A percentile compares a stretch with the other conserved stretches of the same genome.
These are phyloP conservation scores for Eilema caniola DNA, from an alignment of 2,888 invertebrate species.

Conservation along the genomic window DNA sequence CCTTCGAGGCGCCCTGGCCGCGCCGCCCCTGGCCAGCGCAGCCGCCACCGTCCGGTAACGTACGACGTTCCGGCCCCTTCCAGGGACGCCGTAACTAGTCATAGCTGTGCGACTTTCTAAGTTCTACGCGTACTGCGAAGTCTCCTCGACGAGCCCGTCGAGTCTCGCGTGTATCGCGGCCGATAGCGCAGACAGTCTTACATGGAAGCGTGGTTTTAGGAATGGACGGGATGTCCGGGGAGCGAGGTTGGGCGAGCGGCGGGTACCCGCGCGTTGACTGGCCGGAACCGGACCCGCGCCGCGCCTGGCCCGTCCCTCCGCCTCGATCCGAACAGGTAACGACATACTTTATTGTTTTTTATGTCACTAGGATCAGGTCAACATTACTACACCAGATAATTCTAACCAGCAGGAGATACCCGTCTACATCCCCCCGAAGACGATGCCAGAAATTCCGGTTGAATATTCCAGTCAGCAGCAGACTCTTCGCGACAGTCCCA, in stretches of 20 bases:
- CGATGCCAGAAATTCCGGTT: constrained; percentile 76
- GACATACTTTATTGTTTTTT: no score
- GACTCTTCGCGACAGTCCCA: constrained; percentile 74
- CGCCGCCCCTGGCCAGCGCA: constrained; percentile 60
- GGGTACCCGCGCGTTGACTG: constrained; percentile 58
- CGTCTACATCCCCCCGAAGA: constrained; percentile 67
- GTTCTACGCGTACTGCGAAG: constrained; percentile 7
- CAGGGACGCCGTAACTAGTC: constrained; percentile 8
- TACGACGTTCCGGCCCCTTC: constrained; percentile 16
- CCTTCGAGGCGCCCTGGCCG: constrained; percentile 66
- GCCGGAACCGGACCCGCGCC: constrained; percentile 69
- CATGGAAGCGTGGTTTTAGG: constrained; percentile 37
- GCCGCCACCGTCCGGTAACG: constrained; percentile 48
- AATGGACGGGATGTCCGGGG: constrained; percentile 51
- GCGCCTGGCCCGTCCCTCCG: constrained; percentile 77
- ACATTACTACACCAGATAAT: neutral
- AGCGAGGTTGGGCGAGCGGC: constrained; percentile 44
- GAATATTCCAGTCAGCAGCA: constrained; percentile 69
- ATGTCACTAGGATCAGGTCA: no score
- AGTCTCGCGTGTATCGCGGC: neutral
- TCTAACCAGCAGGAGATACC: constrained; percentile 64
- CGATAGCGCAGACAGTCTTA: constrained; percentile 5
- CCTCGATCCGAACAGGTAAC: constrained; percentile 60
- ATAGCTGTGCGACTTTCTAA: constrained; percentile 12
- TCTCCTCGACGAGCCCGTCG: constrained; percentile 14